These are phyloP conservation scores for Chionis minor DNA, from an alignment of 2,113 vertebrate species.

Conservation along the genomic window DNA sequence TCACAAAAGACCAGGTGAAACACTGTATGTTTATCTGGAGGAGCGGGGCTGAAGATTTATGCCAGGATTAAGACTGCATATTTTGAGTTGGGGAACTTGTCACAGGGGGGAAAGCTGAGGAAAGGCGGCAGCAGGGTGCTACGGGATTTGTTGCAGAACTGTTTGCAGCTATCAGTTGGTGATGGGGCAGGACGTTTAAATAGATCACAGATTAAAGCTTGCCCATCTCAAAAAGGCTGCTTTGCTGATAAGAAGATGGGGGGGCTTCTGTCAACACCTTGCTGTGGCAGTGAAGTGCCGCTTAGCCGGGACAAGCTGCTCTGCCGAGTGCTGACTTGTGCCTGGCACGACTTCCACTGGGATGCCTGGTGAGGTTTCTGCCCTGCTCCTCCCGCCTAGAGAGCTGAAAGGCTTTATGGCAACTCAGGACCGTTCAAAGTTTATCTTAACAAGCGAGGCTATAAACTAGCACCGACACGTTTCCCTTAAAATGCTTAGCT, in stretches of 20 bases:
- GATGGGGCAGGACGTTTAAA: neutral
- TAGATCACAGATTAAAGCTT: neutral
- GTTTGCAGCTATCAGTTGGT: neutral
- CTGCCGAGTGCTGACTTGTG: neutral
- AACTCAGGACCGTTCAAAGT: neutral
- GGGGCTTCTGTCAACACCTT: neutral
- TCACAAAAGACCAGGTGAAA: neutral
- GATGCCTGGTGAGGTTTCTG: neutral
- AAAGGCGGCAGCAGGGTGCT: neutral
- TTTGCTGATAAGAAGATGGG: neutral
- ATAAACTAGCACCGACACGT: neutral
- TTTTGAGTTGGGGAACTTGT: neutral
- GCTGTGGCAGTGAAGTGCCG: neutral
- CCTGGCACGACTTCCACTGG: neutral
- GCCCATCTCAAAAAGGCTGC: neutral
- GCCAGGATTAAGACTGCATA: neutral
- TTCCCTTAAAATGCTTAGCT: neutral
- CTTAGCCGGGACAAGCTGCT: neutral
- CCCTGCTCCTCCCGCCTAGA: neutral
- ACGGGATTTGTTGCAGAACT: neutral
- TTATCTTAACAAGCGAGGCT: neutral
- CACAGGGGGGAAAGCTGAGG: neutral
- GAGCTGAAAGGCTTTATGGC: neutral
- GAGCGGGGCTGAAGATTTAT: neutral
- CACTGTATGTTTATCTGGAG: neutral